Conservation (phyloP, 2,113 vertebrate genomes). For the Pionites leucogaster region DNA sequence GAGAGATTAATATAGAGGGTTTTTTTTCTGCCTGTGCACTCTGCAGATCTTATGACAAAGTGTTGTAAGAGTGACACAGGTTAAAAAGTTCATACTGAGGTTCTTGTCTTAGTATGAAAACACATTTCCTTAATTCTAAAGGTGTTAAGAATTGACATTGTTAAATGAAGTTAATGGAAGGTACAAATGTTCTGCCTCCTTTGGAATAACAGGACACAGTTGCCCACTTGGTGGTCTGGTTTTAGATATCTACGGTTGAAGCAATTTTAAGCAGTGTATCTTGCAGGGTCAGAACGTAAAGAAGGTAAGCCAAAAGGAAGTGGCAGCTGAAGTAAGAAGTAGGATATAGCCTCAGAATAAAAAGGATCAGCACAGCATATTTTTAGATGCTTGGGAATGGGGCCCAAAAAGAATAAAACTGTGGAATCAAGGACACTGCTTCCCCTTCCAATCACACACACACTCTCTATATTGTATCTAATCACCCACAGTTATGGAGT, state of each 20-base stretch:
- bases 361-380: conserved; percentile 30
- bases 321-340: conserved; percentile 44
- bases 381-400: conserved; percentile 65
- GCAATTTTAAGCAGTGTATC: background rate
- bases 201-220: conserved; percentile 13
- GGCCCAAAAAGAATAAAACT: conserved; percentile 39
- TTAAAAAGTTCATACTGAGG: background rate
- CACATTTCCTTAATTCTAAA: background rate
- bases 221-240: background rate
- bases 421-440: conserved; percentile 57
- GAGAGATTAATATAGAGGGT: background rate
- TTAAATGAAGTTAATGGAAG: conserved; percentile 6
- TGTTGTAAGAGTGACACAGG: background rate
- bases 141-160: conserved; percentile 1
- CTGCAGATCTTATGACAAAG: background rate
- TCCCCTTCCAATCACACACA: conserved; percentile 58
- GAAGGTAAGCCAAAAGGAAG: conserved; percentile 52
- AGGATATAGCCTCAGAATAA: conserved; percentile 59
- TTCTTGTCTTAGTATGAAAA: background rate
- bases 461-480: conserved; percentile 49
- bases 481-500: conserved; percentile 46
- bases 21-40: background rate
- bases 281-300: background rate
- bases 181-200: background rate
- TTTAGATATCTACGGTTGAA: background rate